Evolutionary conservation across 2,797 vertebrate genomes (phyloP).

Genomic region (Scolopax bukidnonensis): DNA sequence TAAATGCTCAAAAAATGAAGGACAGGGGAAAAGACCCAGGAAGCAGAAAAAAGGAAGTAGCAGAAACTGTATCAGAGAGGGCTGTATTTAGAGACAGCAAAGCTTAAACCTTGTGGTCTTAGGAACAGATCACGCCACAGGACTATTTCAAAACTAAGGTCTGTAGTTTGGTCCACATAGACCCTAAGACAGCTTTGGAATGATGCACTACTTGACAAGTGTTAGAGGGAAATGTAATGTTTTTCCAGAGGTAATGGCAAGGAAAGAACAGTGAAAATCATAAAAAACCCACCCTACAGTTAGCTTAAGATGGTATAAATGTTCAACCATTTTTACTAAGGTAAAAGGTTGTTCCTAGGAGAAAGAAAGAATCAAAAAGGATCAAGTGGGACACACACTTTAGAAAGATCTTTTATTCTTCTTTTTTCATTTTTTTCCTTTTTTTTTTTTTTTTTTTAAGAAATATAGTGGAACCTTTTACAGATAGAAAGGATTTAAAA

Average conservation of each 20-base stretch:
- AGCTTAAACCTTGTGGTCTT: background rate
- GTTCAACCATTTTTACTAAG: background rate
- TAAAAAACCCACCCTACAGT: accelerated
- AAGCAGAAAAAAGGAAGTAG: background rate
- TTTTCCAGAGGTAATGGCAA: background rate
- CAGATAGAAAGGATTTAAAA: background rate
- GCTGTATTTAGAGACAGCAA: background rate
- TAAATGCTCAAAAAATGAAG: background rate
- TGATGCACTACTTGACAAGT: background rate
- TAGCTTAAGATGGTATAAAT: background rate
- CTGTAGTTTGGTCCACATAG: background rate
- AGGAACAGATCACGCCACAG: background rate
- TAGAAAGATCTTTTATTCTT: background rate
- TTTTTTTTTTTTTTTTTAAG: background rate
- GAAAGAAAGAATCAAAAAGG: background rate
- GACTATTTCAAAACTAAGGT: background rate
- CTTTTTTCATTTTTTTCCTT: background rate
- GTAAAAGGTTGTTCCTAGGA: background rate
- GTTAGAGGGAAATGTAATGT: background rate
- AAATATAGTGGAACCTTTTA: background rate
- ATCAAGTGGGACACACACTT: background rate
- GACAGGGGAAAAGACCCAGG: background rate
- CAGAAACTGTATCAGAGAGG: background rate
- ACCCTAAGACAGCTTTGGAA: background rate
- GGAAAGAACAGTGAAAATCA: background rate